These are phyloP conservation scores for Drosophila triauraria DNA, from an alignment of 1,140 invertebrate genomes.

Conservation along the genomic window DNA sequence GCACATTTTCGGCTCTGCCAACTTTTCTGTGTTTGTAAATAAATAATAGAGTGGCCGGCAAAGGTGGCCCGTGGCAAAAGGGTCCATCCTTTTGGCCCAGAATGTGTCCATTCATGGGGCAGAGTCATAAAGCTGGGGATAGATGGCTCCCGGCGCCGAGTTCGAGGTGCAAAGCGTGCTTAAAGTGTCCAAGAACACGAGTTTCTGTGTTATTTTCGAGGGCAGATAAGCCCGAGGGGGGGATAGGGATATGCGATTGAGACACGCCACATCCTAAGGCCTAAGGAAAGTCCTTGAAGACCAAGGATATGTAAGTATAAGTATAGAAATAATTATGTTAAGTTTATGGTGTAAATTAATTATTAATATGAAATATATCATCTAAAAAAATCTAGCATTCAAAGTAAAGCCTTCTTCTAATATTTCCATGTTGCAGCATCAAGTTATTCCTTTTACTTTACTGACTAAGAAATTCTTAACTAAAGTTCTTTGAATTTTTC, in stretches of 20 bases:
- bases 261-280: neutral
- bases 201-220: constrained; percentile 2
- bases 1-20: constrained; percentile 28
- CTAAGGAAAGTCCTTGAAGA: too few relatives aligned
- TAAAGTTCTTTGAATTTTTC: neutral
- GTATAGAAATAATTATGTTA: neutral
- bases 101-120: constrained; percentile 48
- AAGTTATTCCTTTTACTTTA: neutral
- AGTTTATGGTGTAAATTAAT: neutral
- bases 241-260: neutral
- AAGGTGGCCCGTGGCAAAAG: constrained; percentile 6
- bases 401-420: too few relatives aligned
- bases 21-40: constrained; percentile 58
- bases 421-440: neutral
- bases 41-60: constrained; percentile 63
- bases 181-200: constrained; percentile 26
- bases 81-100: constrained; percentile 11
- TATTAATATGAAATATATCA: too few relatives aligned
- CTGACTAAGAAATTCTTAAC: too few relatives aligned
- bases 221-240: neutral
- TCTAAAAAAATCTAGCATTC: neutral
- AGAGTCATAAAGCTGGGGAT: constrained; percentile 43
- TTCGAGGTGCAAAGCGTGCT: constrained; percentile 16
- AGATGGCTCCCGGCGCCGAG: constrained; percentile 16
- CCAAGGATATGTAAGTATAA: too few relatives aligned